Evolutionary conservation across 2,797 vertebrate genomes (phyloP), one percentile per base, ranked within the genome.

Genomic region (Spinibarbus caldwelli): DNA sequence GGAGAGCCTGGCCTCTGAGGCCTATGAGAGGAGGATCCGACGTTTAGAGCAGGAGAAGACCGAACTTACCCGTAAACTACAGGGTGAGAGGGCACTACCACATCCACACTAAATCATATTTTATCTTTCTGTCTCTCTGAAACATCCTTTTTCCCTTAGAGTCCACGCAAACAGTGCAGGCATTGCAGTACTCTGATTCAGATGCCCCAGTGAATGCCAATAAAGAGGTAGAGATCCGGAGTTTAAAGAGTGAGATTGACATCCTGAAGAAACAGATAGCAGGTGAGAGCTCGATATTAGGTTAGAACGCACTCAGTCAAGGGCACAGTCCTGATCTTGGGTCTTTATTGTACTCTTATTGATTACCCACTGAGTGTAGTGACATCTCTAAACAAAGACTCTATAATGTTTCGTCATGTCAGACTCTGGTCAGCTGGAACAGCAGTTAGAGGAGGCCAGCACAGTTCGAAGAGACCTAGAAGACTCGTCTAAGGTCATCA

Each of bases 1-100:
- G 86, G 97, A 99, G 88, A 99, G 96, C 89, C 93, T 99, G 92
- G 98, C 98, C 54, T 96, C 97, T 0, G 98, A 99, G 93, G 98
- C 98, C 73, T 99, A 99, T 12, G 98, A 99, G 92, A 96, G 98
- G 89, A 96, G 98, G 92, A 97, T 99, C 92, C 96, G 97, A 29
- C 97, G 97, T 23, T 93, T 99, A 67, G 98, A 99, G 86, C 98
- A 99, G 89, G 98, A 99, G 89, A 99, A 99, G 86, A 89, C 97
- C 79, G 98, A 99, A 93, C 97, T 99, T 77, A 96, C 96, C 90
- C 96, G 98, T 91, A 99, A 99, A 89, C 95, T 99, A 86, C 98
- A 99, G 95, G 98, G 98, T 99, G 92, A 87, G n/a, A n/a, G 82
- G 5, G 43, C 36, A 79, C 23, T 21, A 5, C 34, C 68, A 62